Percentiles rank a stretch among this genome's conserved stretches.
phyloP scores from a whole-genome alignment of 1,140 invertebrate species.

The Wiebesia pumilae region DNA sequence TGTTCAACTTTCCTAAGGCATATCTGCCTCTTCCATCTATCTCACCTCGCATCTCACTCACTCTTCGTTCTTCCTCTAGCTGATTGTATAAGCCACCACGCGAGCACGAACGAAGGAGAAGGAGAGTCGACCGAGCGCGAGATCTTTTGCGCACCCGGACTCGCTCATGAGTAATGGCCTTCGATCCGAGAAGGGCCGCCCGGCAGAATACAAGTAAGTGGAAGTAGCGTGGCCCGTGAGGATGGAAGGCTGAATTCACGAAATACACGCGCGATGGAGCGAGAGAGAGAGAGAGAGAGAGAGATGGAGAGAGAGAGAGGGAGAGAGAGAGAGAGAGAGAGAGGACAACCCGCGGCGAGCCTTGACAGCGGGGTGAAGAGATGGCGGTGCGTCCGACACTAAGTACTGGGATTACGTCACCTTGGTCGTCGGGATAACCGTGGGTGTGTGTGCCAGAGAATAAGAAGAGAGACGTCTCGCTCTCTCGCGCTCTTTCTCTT shows the following conservation, averaged over 20 bases:
- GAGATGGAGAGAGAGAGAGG: neutral
- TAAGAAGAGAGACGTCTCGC: slow-evolving; percentile 2
- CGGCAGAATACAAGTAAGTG: slow-evolving; percentile 44
- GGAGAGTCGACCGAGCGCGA: neutral
- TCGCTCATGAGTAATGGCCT: slow-evolving; percentile 46
- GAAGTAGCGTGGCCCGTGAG: slow-evolving; percentile 29
- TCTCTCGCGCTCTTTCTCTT: slow-evolving; percentile 3
- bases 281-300: neutral
- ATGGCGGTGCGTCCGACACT: slow-evolving; percentile 57
- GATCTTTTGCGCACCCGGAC: slow-evolving; percentile 25
- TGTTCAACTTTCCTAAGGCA: slow-evolving; percentile 27
- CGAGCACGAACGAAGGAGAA: neutral
- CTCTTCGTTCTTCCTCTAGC: neutral
- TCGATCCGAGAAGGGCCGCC: slow-evolving; percentile 37
- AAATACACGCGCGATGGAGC: slow-evolving; percentile 29
- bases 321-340: neutral
- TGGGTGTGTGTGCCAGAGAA: neutral
- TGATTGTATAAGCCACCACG: neutral
- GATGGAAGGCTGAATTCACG: slow-evolving; percentile 50
- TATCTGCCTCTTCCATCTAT: slow-evolving; percentile 41
- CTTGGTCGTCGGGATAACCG: slow-evolving; percentile 31
- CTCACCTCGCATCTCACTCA: neutral
- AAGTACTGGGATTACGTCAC: slow-evolving; percentile 64
- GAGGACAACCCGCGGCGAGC: slow-evolving; percentile 54
- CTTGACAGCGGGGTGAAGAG: slow-evolving; percentile 59